phyloP scores from a whole-genome alignment of 2,113 vertebrate genomes.

The Istiophorus platypterus region DNA sequence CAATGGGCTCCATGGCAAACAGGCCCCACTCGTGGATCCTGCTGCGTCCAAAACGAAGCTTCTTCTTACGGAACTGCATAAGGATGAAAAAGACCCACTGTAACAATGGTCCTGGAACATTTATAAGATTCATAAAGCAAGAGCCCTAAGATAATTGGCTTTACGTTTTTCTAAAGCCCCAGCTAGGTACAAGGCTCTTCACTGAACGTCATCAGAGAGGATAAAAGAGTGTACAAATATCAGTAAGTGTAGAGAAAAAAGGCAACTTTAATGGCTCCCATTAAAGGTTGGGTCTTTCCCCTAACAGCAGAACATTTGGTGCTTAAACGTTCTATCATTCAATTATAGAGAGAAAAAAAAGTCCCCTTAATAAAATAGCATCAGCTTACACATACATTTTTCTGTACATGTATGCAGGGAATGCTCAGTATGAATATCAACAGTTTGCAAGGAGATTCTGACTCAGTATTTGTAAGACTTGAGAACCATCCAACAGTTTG shows the following conservation, averaged over 20 bases:
- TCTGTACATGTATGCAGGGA: no score
- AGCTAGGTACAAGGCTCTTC: not conserved
- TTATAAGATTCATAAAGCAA: not conserved
- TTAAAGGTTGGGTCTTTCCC: no score
- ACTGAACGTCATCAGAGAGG: not conserved
- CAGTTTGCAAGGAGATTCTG: not conserved
- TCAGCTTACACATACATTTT: no score
- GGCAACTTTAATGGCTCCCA: no score
- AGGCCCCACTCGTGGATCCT: constrained; percentile 97
- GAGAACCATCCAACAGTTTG: not conserved
- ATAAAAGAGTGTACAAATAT: not conserved
- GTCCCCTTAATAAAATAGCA: no score
- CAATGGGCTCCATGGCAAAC: constrained; percentile 96
- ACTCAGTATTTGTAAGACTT: not conserved
- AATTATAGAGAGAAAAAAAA: no score
- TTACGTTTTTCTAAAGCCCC: not conserved
- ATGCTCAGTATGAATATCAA: no score
- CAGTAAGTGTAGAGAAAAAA: not conserved
- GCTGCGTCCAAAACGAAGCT: constrained; percentile 92
- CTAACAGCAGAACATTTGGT: no score
- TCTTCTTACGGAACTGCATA: constrained; percentile 94
- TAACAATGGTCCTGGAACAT: not conserved
- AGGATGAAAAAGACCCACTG: not conserved
- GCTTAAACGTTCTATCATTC: not conserved
- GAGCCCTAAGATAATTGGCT: not conserved